Conservation (phyloP, 2,888 invertebrate genomes). For the Lacanobia wlatinum region DNA sequence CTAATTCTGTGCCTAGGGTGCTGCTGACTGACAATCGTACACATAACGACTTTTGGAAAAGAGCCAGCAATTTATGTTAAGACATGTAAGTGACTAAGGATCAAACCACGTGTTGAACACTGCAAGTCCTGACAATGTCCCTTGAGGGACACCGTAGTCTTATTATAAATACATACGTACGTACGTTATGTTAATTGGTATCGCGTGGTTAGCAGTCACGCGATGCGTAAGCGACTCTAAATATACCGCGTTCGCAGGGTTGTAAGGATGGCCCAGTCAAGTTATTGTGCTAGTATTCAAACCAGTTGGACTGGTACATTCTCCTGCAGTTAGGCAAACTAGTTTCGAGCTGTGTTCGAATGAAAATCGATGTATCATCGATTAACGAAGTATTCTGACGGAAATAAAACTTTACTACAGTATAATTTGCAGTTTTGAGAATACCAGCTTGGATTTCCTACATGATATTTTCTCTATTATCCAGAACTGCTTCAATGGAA, state of each 20-base stretch:
- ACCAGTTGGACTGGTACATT: constrained; percentile 40
- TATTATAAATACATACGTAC: not conserved
- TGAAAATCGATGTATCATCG: not conserved
- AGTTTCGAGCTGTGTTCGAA: not conserved
- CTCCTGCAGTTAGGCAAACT: constrained; percentile 25
- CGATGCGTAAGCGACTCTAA: constrained; percentile 35
- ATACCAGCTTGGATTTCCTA: constrained; percentile 1
- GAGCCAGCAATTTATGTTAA: not conserved
- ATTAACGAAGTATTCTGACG: constrained; percentile 1
- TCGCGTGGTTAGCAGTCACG: constrained; percentile 39
- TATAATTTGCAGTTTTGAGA: not conserved
- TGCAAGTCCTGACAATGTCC: not conserved
- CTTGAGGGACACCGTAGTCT: not conserved
- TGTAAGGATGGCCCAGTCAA: constrained; percentile 22
- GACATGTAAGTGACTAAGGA: not conserved
- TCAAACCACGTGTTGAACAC: not conserved
- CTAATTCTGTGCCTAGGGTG: not conserved
- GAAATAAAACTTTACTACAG: not conserved
- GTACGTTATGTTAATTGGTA: constrained; percentile 43
- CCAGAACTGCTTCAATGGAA: not conserved
- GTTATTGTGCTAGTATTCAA: constrained; percentile 31
- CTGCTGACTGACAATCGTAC: not conserved
- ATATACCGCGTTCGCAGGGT: constrained; percentile 15
- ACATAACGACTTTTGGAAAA: constrained; percentile 5
- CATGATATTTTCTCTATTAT: not conserved